Percentiles rank a stretch among this genome's conserved stretches.
Evolutionary conservation across 1,140 invertebrate genomes (phyloP).

Genomic region (Zaprionus africanus): DNA sequence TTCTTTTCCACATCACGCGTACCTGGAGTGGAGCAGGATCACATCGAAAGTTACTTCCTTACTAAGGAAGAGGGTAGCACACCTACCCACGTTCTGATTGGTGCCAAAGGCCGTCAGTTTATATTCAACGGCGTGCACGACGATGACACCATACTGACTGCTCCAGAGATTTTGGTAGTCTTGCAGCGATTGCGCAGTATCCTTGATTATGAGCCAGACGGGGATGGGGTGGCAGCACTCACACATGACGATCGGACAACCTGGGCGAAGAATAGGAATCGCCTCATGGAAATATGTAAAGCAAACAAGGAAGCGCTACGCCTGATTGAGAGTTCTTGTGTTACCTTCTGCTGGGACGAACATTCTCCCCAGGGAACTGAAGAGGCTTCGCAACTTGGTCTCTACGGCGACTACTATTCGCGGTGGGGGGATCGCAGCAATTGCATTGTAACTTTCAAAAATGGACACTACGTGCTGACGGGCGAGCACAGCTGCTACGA

Average conservation of each 20-base stretch:
- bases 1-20: slow-evolving; percentile 89
- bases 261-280: slow-evolving; percentile 87
- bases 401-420: slow-evolving; percentile 85
- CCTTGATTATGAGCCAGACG: slow-evolving; percentile 78
- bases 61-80: slow-evolving; percentile 68
- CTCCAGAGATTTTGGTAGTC: slow-evolving; percentile 84
- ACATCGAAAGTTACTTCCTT: slow-evolving; percentile 79
- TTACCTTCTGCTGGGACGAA: slow-evolving; percentile 86
- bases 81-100: slow-evolving; percentile 85
- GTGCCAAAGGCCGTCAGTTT: slow-evolving; percentile 86
- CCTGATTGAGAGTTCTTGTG: slow-evolving; percentile 88
- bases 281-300: slow-evolving; percentile 85
- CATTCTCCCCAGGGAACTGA: slow-evolving; percentile 79
- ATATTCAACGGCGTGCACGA: slow-evolving; percentile 73
- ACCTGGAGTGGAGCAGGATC: slow-evolving; percentile 88
- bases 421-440: slow-evolving; percentile 87
- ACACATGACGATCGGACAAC: slow-evolving; percentile 87
- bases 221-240: slow-evolving; percentile 87
- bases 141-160: slow-evolving; percentile 73
- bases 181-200: slow-evolving; percentile 86
- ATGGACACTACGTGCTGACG: slow-evolving; percentile 84
- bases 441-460: slow-evolving; percentile 85
- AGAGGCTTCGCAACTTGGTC: slow-evolving; percentile 68
- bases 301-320: slow-evolving; percentile 87
- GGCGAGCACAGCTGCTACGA: slow-evolving; percentile 86